A percentile compares a stretch with the other conserved stretches of the same genome.
Conservation (phyloP, 2,113 vertebrate species). For the Platichthys stellatus region DNA sequence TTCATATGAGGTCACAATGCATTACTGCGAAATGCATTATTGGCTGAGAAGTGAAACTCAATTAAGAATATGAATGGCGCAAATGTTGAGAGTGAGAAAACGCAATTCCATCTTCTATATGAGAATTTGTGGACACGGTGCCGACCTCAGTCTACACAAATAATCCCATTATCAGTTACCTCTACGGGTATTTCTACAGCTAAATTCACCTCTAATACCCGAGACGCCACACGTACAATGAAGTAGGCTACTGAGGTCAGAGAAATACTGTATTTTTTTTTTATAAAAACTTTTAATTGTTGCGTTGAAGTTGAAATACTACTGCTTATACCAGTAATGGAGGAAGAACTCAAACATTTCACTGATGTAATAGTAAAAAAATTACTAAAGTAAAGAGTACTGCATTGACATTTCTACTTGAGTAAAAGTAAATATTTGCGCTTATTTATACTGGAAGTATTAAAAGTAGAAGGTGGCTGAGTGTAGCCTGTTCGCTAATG, state of each 20-base stretch:
- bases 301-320: background rate
- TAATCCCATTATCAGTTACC: constrained; percentile 1
- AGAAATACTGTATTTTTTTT: background rate
- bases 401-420: too few species aligned
- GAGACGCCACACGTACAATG: background rate
- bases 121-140: constrained; percentile 6
- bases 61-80: constrained; percentile 58
- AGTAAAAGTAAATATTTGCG: too few species aligned
- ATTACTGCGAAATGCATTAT: constrained; percentile 63
- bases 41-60: constrained; percentile 58
- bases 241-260: background rate
- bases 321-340: background rate
- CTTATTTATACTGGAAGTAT: too few species aligned
- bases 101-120: constrained; percentile 24
- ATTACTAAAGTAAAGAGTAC: too few species aligned
- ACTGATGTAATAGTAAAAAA: too few species aligned
- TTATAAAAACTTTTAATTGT: background rate
- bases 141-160: constrained; percentile 20
- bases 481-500: too few species aligned
- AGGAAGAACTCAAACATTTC: background rate
- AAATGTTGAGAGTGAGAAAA: constrained; percentile 23
- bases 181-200: background rate
- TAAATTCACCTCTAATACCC: background rate
- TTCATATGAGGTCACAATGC: constrained; percentile 66
- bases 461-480: too few species aligned